Evolutionary conservation across 2,113 vertebrate genomes (phyloP).

Genomic region (Paradoxurus hermaphroditus): DNA sequence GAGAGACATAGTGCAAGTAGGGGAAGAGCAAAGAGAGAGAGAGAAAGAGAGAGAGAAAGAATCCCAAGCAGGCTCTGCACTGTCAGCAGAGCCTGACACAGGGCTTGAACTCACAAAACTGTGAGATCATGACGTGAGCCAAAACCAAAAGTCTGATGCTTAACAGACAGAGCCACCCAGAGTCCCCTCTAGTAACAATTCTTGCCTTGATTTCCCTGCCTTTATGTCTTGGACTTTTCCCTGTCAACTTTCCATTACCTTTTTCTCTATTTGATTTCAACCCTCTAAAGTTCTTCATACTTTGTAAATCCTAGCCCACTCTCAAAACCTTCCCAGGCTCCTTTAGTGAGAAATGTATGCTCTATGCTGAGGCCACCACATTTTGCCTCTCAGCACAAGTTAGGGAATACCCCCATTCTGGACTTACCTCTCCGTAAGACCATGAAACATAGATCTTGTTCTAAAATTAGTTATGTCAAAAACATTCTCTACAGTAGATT

Average conservation of each 20-base stretch:
- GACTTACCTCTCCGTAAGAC: background rate
- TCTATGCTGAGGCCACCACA: background rate
- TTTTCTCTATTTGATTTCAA: background rate
- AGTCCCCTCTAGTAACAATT: background rate
- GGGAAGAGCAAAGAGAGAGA: too few relatives aligned
- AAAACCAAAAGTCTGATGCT: too few relatives aligned
- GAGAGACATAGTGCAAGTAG: too few relatives aligned
- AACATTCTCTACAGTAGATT: background rate
- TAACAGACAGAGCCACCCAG: too few relatives aligned
- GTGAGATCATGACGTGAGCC: too few relatives aligned
- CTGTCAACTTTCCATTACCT: background rate
- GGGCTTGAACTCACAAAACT: too few relatives aligned
- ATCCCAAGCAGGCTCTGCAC: too few relatives aligned
- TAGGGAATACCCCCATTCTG: background rate
- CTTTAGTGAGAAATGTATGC: background rate
- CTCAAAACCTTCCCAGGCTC: background rate
- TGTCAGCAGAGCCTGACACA: too few relatives aligned
- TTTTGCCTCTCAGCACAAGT: background rate
- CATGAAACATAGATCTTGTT: background rate
- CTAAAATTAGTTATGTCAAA: background rate
- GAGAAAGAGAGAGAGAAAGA: too few relatives aligned
- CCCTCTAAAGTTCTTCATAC: background rate
- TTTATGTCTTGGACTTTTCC: background rate
- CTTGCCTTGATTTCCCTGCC: background rate
- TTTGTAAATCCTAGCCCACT: background rate